phyloP scores from a whole-genome alignment of 1,140 invertebrate species.

The Paralvinella palmiformis region DNA sequence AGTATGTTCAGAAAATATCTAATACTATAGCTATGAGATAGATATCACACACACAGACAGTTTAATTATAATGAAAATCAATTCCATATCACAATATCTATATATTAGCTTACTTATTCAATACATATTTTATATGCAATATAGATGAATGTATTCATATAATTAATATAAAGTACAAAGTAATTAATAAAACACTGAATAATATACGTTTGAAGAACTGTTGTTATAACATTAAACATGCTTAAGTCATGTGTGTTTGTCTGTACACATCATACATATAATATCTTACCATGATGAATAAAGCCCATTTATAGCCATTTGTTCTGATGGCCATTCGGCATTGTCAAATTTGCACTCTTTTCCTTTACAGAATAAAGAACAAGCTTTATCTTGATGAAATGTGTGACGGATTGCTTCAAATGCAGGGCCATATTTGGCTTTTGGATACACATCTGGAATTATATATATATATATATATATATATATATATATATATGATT shows the following conservation, averaged over 20 bases:
- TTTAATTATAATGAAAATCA: background rate
- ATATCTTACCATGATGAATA: slow-evolving; percentile 73
- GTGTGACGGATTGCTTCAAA: slow-evolving; percentile 11
- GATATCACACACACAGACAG: background rate
- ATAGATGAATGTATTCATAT: background rate
- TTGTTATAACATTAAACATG: background rate
- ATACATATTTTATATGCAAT: background rate
- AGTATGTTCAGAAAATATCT: slow-evolving; percentile 6
- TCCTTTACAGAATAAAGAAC: slow-evolving; percentile 72
- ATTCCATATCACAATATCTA: background rate
- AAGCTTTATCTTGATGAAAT: slow-evolving; percentile 10
- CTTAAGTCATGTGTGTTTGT: background rate
- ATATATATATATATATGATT: too few species aligned
- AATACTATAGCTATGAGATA: background rate
- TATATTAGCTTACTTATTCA: background rate
- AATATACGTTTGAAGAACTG: background rate
- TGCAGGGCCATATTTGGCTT: slow-evolving; percentile 9
- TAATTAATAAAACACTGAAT: background rate
- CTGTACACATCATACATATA: too few species aligned
- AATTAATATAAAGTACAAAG: background rate
- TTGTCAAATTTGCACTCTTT: slow-evolving; percentile 74
- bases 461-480: too few species aligned
- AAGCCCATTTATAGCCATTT: slow-evolving; percentile 69
- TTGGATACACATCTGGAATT: slow-evolving; percentile 3
- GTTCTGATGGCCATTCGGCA: slow-evolving; percentile 65